Conservation (phyloP, 2,888 invertebrate genomes). For the Anaspis maculata region DNA sequence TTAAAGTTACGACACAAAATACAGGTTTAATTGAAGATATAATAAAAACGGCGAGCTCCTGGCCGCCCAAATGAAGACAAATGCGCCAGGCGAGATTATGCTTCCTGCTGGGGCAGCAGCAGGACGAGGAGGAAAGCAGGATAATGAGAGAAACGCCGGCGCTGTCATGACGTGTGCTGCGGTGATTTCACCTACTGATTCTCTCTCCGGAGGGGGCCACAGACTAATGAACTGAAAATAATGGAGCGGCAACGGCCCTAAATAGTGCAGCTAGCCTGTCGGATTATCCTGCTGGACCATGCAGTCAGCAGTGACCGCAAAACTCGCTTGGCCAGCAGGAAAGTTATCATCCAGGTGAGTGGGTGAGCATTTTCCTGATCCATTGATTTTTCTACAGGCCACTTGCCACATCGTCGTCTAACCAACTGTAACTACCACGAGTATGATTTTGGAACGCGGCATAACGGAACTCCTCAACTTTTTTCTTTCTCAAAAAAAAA, state of each 20-base stretch:
- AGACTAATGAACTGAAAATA: conserved; percentile 13
- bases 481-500: too few species aligned
- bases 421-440: too few species aligned
- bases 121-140: conserved; percentile 12
- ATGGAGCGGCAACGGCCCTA: conserved; percentile 9
- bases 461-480: too few species aligned
- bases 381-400: too few species aligned
- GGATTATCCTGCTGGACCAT: too few species aligned
- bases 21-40: conserved; percentile 17
- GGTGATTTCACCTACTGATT: conserved; percentile 7
- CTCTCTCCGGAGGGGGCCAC: conserved; percentile 1
- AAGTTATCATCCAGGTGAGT: too few species aligned
- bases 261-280: too few species aligned
- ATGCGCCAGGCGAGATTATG: conserved; percentile 18
- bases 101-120: conserved; percentile 9
- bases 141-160: conserved; percentile 25
- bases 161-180: conserved; percentile 23
- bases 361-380: too few species aligned
- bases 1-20: conserved; percentile 13
- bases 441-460: too few species aligned
- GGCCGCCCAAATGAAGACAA: conserved; percentile 21
- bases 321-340: too few species aligned
- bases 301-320: too few species aligned
- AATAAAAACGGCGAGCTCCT: conserved; percentile 18
- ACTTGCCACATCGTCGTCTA: too few species aligned